A percentile compares a stretch with the other conserved stretches of the same genome.
Evolutionary conservation across 2,888 invertebrate genomes (phyloP).

Genomic region (Lepidochrysops patricia): DNA sequence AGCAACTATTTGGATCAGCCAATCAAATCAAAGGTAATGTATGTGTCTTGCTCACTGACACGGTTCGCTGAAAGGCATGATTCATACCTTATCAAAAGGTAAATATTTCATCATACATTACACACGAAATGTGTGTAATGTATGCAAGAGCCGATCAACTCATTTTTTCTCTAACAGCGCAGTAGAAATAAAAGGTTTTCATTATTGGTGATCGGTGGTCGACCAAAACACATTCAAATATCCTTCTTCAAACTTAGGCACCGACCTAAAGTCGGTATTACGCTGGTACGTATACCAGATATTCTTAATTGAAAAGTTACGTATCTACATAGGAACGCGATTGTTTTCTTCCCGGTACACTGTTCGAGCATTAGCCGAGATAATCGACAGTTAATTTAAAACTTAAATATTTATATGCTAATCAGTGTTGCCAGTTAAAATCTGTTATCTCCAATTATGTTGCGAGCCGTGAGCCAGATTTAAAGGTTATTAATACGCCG

Average conservation of each 20-base stretch:
- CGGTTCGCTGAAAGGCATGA: not conserved
- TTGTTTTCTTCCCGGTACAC: slow-evolving; percentile 20
- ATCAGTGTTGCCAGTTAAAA: slow-evolving; percentile 5
- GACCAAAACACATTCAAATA: no score
- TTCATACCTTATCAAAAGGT: slow-evolving; percentile 4
- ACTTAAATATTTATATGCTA: slow-evolving; percentile 6
- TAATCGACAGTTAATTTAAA: slow-evolving; percentile 19
- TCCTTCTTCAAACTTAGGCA: no score
- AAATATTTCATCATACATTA: slow-evolving; percentile 4
- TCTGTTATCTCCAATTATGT: slow-evolving; percentile 5
- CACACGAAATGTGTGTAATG: no score
- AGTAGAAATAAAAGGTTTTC: no score
- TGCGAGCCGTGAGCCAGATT: not conserved
- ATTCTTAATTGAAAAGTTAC: not conserved
- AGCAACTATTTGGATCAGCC: no score
- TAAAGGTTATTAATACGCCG: not conserved
- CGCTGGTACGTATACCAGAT: not conserved
- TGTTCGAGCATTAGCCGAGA: slow-evolving; percentile 26
- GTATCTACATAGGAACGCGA: not conserved
- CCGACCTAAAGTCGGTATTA: not conserved
- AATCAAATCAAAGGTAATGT: not conserved
- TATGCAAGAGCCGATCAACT: not conserved
- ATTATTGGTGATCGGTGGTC: no score
- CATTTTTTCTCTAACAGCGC: no score
- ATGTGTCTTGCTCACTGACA: not conserved